A percentile compares a stretch with the other conserved stretches of the same genome.
phyloP scores from a whole-genome alignment of 2,888 invertebrate genomes.

The Patella ulyssiponensis region DNA sequence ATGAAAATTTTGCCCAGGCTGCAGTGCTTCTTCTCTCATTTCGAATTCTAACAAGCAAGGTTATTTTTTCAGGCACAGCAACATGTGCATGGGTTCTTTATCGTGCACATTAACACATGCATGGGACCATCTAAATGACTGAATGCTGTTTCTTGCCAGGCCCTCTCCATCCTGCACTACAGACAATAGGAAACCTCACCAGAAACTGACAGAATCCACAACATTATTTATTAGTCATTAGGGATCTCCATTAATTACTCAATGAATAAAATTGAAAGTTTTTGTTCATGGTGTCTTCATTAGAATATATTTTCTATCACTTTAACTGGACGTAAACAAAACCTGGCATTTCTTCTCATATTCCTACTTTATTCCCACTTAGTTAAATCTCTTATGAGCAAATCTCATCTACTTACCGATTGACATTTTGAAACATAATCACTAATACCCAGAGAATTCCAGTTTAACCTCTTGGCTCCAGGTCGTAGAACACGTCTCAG shows the following conservation, averaged over 20 bases:
- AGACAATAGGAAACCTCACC: not conserved
- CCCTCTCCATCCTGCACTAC: too few species aligned
- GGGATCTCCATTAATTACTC: not conserved
- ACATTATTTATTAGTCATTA: not conserved
- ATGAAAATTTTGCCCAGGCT: too few species aligned
- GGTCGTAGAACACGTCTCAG: constrained; percentile 76
- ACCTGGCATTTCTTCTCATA: not conserved
- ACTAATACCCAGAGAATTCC: constrained; percentile 87
- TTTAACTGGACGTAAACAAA: not conserved
- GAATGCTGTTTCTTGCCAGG: too few species aligned
- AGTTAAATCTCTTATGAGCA: too few species aligned
- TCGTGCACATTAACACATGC: too few species aligned
- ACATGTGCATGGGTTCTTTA: too few species aligned
- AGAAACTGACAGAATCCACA: not conserved
- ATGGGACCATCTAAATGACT: too few species aligned
- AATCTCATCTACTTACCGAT: constrained; percentile 61
- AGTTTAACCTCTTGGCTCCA: constrained; percentile 86
- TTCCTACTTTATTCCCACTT: too few species aligned
- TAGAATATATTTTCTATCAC: too few species aligned
- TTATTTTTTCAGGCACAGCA: too few species aligned
- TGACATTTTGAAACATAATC: constrained; percentile 80
- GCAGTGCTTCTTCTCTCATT: too few species aligned
- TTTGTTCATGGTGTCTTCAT: not conserved
- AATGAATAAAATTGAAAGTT: not conserved
- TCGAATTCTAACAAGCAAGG: too few species aligned